Conservation (phyloP, 1,140 invertebrate genomes). For the Heliconius melpomene region DNA sequence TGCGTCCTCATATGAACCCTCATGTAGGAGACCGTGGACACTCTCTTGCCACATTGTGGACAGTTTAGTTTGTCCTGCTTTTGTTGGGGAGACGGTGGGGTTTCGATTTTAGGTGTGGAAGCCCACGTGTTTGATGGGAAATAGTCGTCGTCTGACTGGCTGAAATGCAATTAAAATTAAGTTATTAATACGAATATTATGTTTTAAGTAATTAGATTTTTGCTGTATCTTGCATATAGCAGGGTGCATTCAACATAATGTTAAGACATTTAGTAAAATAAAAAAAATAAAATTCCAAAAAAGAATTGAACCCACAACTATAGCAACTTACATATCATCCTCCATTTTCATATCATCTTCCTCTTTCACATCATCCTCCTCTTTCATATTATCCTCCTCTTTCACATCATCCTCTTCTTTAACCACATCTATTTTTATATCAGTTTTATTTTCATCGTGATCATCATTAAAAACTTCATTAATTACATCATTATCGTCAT, state of each 20-base stretch:
- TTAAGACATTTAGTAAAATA: too few relatives aligned
- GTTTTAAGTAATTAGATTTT: too few relatives aligned
- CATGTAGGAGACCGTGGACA: constrained; percentile 67
- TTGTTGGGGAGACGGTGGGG: constrained; percentile 20
- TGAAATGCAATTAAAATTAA: constrained; percentile 23
- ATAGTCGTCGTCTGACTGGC: constrained; percentile 62
- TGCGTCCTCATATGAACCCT: constrained; percentile 80
- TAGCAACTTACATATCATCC: not conserved
- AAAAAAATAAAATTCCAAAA: not conserved
- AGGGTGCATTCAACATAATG: too few relatives aligned
- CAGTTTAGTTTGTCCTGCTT: constrained; percentile 40
- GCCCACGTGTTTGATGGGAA: constrained; percentile 69
- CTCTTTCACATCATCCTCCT: not conserved
- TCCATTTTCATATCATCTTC: not conserved
- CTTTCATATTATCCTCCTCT: not conserved
- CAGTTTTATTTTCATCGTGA: not conserved
- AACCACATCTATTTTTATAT: not conserved
- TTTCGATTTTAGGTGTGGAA: constrained; percentile 43
- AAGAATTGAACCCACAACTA: not conserved
- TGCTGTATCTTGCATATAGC: too few relatives aligned
- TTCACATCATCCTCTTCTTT: not conserved
- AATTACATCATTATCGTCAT: constrained; percentile 19
- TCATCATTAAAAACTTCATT: constrained; percentile 30
- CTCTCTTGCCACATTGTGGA: constrained; percentile 53
- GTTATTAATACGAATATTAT: too few relatives aligned